A percentile compares a stretch with the other conserved stretches of the same genome.
These are phyloP conservation scores for Otis tarda DNA, from an alignment of 2,113 vertebrate species.

Conservation along the genomic window DNA sequence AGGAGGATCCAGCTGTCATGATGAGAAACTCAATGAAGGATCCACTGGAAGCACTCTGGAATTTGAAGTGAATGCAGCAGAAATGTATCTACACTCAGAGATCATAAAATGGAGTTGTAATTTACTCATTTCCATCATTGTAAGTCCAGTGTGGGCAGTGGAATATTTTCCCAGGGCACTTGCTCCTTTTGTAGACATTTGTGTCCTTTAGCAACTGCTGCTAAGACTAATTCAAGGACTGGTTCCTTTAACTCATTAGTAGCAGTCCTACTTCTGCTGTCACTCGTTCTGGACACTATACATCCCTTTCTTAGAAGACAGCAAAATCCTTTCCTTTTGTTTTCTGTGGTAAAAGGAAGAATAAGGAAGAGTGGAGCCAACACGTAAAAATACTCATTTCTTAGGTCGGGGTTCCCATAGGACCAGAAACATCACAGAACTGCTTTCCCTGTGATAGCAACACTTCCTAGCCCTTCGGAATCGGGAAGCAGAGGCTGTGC, in stretches of 20 bases:
- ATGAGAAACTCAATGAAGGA: neutral
- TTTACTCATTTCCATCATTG: neutral
- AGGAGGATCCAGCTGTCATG: rapidly evolving
- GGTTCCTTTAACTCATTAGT: neutral
- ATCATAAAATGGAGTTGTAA: neutral
- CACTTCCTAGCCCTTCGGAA: neutral
- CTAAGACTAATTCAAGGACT: neutral
- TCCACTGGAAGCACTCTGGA: neutral
- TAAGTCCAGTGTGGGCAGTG: neutral
- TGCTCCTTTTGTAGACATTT: neutral
- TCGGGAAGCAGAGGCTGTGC: neutral
- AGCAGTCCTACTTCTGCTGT: neutral
- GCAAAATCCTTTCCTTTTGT: neutral
- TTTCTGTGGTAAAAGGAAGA: neutral
- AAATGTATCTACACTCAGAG: neutral
- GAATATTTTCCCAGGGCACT: neutral
- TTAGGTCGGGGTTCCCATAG: neutral
- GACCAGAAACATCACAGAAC: neutral
- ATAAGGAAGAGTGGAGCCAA: neutral
- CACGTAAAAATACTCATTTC: neutral
- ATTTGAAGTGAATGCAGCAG: neutral
- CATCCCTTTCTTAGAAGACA: neutral
- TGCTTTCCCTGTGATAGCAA: neutral
- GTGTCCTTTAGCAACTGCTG: neutral
- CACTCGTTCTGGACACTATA: neutral